Evolutionary conservation across 2,888 invertebrate species (phyloP).

Genomic region (Athripsodes cinereus): DNA sequence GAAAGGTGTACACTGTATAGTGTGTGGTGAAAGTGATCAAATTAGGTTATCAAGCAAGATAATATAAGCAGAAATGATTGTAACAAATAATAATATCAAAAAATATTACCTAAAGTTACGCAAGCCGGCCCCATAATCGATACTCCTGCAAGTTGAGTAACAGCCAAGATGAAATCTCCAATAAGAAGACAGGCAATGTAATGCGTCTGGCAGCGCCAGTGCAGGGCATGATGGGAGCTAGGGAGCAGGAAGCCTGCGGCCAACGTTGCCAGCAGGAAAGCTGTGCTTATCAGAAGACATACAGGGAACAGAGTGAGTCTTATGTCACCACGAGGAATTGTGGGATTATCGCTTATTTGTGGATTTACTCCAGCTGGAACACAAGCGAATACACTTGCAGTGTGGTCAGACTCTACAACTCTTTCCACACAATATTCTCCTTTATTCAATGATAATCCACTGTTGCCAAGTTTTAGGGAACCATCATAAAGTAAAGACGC

Average conservation of each 20-base stretch:
- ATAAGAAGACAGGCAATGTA: conserved; percentile 78
- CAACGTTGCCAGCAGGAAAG: conserved; percentile 75
- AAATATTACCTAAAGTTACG: conserved; percentile 64
- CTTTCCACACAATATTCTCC: conserved; percentile 44
- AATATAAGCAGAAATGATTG: no score
- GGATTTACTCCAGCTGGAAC: conserved; percentile 47
- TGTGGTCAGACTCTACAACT: conserved; percentile 40
- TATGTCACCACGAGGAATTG: conserved; percentile 36
- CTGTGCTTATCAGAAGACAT: conserved; percentile 71
- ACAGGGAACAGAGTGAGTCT: conserved; percentile 70
- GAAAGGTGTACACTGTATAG: no score
- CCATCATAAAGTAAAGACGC: conserved; percentile 50
- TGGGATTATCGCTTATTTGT: conserved; percentile 16
- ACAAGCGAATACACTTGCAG: conserved; percentile 58
- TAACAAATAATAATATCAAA: no score
- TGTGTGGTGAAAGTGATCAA: no score
- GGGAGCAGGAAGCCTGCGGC: conserved; percentile 74
- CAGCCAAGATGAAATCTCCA: conserved; percentile 73
- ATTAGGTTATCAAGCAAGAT: no score
- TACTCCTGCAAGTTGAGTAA: conserved; percentile 64
- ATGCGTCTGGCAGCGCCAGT: conserved; percentile 85
- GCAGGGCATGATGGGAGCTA: conserved; percentile 77
- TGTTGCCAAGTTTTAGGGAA: conserved; percentile 44
- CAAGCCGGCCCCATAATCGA: conserved; percentile 57
- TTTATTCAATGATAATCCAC: conserved; percentile 37